Conservation (phyloP, 2,797 vertebrate species). For the Protonibea diacanthus region DNA sequence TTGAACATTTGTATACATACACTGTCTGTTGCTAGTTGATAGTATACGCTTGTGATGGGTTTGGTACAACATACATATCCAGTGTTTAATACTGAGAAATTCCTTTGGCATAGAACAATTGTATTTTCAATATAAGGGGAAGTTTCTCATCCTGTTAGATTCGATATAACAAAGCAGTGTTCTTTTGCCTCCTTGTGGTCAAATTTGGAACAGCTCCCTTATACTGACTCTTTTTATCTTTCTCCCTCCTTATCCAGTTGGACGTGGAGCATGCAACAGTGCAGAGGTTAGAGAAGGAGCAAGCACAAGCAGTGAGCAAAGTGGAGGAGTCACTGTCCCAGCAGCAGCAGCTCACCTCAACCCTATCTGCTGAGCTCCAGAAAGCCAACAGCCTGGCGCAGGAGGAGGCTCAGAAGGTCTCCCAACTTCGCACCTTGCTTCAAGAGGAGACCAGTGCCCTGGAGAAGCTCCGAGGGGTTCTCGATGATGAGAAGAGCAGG, state of each 20-base stretch:
- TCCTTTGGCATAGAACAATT: background rate
- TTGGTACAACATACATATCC: background rate
- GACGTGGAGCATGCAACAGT: constrained; percentile 86
- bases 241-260: constrained; percentile 70
- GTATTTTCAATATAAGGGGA: background rate
- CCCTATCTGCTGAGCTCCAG: constrained; percentile 93
- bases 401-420: constrained; percentile 91
- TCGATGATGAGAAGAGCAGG: constrained; percentile 87
- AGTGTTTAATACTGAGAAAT: background rate
- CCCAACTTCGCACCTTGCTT: constrained; percentile 87
- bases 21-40: background rate
- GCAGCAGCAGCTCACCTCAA: constrained; percentile 93
- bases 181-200: constrained; percentile 79
- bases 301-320: constrained; percentile 88
- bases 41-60: background rate
- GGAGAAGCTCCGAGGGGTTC: constrained; percentile 86
- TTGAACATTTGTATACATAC: background rate
- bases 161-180: constrained; percentile 3
- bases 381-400: constrained; percentile 91
- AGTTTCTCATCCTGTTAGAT: background rate
- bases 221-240: constrained; percentile 5
- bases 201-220: constrained; percentile 28
- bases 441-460: constrained; percentile 88
- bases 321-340: constrained; percentile 92
- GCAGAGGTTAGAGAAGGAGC: constrained; percentile 91